A percentile compares a stretch with the other conserved stretches of the same genome.
phyloP scores from a whole-genome alignment of 2,888 invertebrate genomes.

The Torymus tubicola region DNA sequence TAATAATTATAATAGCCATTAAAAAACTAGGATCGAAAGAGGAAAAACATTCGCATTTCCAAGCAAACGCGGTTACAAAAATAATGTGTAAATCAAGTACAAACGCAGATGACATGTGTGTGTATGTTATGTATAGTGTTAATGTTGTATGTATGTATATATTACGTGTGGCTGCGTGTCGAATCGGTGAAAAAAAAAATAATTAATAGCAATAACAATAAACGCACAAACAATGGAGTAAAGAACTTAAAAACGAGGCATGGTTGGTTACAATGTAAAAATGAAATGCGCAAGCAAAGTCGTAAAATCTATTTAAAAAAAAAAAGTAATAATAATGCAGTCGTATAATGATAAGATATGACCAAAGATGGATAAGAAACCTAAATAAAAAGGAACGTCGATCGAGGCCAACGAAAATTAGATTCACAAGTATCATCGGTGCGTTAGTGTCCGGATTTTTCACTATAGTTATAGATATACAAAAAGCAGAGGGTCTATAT shows the following conservation, averaged over 20 bases:
- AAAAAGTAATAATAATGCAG: slow-evolving; percentile 24
- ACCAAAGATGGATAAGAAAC: slow-evolving; percentile 21
- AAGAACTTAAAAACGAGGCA: slow-evolving; percentile 52
- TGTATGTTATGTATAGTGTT: slow-evolving; percentile 28
- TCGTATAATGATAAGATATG: slow-evolving; percentile 33
- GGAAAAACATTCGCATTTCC: slow-evolving; percentile 40
- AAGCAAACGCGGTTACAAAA: slow-evolving; percentile 55
- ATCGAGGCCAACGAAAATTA: slow-evolving; percentile 53
- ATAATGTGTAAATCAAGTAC: slow-evolving; percentile 56
- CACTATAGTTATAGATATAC: slow-evolving; percentile 53
- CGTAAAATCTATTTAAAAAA: slow-evolving; percentile 54
- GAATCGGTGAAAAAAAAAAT: slow-evolving; percentile 32
- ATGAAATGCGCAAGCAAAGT: slow-evolving; percentile 47
- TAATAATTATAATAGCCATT: slow-evolving; percentile 36
- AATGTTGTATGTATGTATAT: slow-evolving; percentile 29
- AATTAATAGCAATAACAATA: background rate
- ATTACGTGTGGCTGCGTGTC: slow-evolving; percentile 11
- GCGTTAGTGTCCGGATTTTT: slow-evolving; percentile 50
- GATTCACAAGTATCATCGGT: slow-evolving; percentile 41
- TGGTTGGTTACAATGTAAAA: slow-evolving; percentile 44
- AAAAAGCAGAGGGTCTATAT: slow-evolving; percentile 53
- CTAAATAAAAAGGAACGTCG: slow-evolving; percentile 53
- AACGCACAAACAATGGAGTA: slow-evolving; percentile 46
- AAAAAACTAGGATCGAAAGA: slow-evolving; percentile 41
- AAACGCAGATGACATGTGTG: slow-evolving; percentile 39